Percentiles rank a stretch among this genome's conserved stretches.
Conservation (phyloP, 2,888 invertebrate genomes). For the Lucinisca nassula region DNA sequence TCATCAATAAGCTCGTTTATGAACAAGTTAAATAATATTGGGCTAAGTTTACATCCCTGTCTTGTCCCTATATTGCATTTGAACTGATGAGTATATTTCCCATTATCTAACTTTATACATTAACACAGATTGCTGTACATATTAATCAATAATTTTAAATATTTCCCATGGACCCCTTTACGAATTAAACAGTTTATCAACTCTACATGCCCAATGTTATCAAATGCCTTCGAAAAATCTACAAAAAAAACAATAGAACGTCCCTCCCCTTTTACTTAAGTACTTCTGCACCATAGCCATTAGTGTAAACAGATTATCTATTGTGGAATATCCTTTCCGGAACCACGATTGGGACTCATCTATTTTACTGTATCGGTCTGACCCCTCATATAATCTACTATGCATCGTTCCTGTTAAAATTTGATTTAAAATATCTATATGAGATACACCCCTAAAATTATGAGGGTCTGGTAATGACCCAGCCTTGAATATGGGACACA, state of each 20-base stretch:
- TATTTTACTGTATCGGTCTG: not conserved
- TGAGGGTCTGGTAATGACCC: too few species aligned
- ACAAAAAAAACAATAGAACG: not conserved
- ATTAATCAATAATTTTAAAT: not conserved
- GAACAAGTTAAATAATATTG: not conserved
- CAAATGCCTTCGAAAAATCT: conserved; percentile 5
- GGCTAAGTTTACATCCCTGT: not conserved
- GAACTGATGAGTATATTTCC: not conserved
- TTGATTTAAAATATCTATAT: not conserved
- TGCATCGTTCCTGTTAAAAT: not conserved
- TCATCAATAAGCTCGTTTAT: not conserved
- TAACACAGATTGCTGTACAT: not conserved
- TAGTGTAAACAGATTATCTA: not conserved
- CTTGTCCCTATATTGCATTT: not conserved
- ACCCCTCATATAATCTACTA: not conserved
- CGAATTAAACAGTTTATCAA: not conserved
- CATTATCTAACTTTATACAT: not conserved
- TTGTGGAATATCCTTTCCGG: not conserved
- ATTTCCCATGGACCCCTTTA: not conserved
- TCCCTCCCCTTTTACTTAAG: not conserved
- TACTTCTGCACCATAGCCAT: not conserved
- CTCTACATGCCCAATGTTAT: not conserved
- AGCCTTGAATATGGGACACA: too few species aligned
- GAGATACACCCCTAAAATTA: too few species aligned
- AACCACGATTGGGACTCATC: not conserved